Percentiles rank a stretch among this genome's conserved stretches.
Conservation (phyloP, 2,113 vertebrate species). For the Glaucidium brasilianum region DNA sequence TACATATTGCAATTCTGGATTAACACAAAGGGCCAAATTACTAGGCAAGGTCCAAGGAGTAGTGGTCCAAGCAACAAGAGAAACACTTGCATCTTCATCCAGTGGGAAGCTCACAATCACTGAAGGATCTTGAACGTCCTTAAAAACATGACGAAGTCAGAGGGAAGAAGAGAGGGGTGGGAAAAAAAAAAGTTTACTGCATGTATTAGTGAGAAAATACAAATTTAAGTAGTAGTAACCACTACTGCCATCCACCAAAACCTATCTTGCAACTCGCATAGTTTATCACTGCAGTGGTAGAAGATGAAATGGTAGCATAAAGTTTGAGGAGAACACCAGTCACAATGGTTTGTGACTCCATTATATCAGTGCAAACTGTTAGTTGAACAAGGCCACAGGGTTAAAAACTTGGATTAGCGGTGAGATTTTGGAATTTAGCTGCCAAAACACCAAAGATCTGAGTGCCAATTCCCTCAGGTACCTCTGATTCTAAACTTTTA, state of each 20-base stretch:
- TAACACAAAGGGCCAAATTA: constrained; percentile 94
- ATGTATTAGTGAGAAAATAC: background rate
- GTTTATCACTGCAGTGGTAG: background rate
- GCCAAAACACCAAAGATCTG: background rate
- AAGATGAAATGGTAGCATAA: background rate
- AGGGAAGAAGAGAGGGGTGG: background rate
- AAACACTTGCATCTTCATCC: constrained; percentile 80
- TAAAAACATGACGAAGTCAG: background rate
- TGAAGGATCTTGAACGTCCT: constrained; percentile 98
- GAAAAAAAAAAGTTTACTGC: background rate
- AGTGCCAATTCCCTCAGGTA: background rate
- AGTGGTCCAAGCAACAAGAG: constrained; percentile 95
- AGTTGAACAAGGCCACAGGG: background rate
- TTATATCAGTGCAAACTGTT: background rate
- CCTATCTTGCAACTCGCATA: background rate
- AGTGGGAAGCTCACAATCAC: constrained; percentile 91
- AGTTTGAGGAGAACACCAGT: background rate
- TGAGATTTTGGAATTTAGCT: background rate
- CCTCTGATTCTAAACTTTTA: background rate
- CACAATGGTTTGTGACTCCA: too few relatives aligned
- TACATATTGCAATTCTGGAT: constrained; percentile 87
- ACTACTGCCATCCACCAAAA: background rate
- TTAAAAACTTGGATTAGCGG: background rate
- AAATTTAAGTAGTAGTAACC: background rate
- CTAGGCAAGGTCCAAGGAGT: constrained; percentile 98